Base-by-base conservation (phyloP, 2,113 vertebrate genomes). In the Sitta europaea region DNA sequence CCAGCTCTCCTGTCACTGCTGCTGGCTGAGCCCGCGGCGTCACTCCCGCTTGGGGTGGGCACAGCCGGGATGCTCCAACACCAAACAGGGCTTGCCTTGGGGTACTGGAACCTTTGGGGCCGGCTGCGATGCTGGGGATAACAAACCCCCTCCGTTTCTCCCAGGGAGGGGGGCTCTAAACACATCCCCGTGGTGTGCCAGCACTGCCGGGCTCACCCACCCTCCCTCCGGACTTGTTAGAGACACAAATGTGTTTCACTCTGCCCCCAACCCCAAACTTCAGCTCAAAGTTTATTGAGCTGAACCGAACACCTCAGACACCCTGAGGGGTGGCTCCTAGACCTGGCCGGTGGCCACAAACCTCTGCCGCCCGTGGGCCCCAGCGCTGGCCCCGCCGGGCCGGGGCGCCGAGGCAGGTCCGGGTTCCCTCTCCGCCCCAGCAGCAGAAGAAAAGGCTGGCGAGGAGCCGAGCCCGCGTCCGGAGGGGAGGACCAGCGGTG, bases 381-480 rank as follows among this genome's bases (percentile, higher is more conserved):
- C 1, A 0, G 47, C 2, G 3, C 62, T 51, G 67, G 19, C 72
- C 33, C 63, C 6, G 0, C 40, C 7, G 75, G 25, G 33, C 33
- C 0, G 1, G 6, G 28, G 51, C 1, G 0, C 57, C 1, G 2
- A 0, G 1, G 43, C 10, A 4, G 25, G 3, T 35, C 63, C 2
- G 61, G 23, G 7, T 2, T 53, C 61, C 14, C 38, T 40, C n/a
- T 23, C 40, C 1, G 1, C n/a, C 53, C 50, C 0, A 19, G 16
- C 50, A 9, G 50, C 54, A 31, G 58, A 5, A 31, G 58, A 38
- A 70, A 48, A 63, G 31, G 24, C 59, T 77, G 73, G 13, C 0
- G 0, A 8, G 61, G 50, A 65, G 65, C 80, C 5, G 4, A 72
- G 53, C 55, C 21, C 55, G 10, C 14, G 48, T 21, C 35, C n/a